Base-by-base conservation (phyloP, 2,797 vertebrate species). In the Pipistrellus pipistrellus region DNA sequence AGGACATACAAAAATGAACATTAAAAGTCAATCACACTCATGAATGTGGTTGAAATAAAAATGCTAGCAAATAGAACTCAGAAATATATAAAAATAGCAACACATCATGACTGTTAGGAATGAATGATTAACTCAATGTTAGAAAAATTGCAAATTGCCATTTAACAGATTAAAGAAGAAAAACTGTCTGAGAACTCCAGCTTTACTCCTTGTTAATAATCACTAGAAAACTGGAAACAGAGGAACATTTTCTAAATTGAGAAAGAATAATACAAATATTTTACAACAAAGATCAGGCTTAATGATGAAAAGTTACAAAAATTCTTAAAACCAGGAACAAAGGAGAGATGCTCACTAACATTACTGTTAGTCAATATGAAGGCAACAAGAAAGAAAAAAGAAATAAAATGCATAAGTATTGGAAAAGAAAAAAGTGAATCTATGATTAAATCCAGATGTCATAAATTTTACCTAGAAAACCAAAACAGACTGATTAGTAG, bases 381-480 rank as follows among this genome's bases (percentile, higher is more conserved):
- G 7, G 35, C 46, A 82, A 30, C 17, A 81, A 62, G 41, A 81
- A 20, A 89, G n/a, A 57, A 21, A 35, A 55, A 51, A 71, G 21
- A 68, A 81, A 81, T 3, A 59, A 55, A 85, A 82, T 32, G 11
- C 15, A 12, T 41, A 71, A 86, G 21, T 4, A 57, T 32, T 76
- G 35, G 3, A 87, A 83, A 94, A 25, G 12, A 51, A 85, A 90
- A 68, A 64, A 44, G 20, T 66, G 13, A 59, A 91, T 46, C 66
- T 25, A 32, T 72, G 38, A 38, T 25, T 88, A 92, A 90, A 32
- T 83, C 81, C 51, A 13, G 27, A 51, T 72, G 46, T 10, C 8
- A 68, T 44, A 72, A 90, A 25, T 59, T 86, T 72, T 90, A 86
- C 11, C 4, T 25, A 55, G 21, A 78, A 96, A 94, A 68, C 10